Base-by-base conservation (phyloP, 2,888 invertebrate genomes). In the Alloplasta piceator region DNA sequence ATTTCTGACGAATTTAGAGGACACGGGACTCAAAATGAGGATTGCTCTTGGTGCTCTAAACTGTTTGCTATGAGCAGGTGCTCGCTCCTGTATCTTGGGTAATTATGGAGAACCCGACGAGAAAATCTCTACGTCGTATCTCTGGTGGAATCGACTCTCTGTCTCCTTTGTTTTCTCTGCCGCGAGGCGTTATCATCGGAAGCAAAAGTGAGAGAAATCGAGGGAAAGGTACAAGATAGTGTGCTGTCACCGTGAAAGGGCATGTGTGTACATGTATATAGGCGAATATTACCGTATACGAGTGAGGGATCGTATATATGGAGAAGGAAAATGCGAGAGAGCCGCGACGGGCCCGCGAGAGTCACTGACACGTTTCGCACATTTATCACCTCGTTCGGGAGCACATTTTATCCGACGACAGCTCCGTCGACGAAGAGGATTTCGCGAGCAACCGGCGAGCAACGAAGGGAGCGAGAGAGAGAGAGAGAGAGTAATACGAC, bases 371-470 rank as follows among this genome's bases (percentile, higher is more conserved):
- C 56, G 63, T 67, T 46, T 14, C 16, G 68, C 38, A 63, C 78
- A 80, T 75, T 80, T 75, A 71, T 80, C 70, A 79, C 64, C 58
- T 68, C 70, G 46, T 80, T 80, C 64, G 58, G 55, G 39, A 9
- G n/a, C 38, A 14, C 66, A 12, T 63, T 64, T 74, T 70, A 74
- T 70, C 63, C 64, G 68, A 64, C 56, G 68, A 74, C 50, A 58
- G 61, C 39, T n/a, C 26, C 67, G 60, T 67, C 26, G 60, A 46
- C 52, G 61, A 26, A 26, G 66, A 48, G 68, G 36, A 76, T 76
- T 26, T 68, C 67, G 68, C 52, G 61, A 12, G 14, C 14, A 12
- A 26, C 68, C 14, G 61, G 43, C 50, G 68, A 68, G 26, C n/a
- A 52, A 52, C 16, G 12, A 26, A 26, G 26, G 10, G 14, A 64